These are phyloP conservation scores for Cosmopolites sordidus DNA, from an alignment of 2,888 invertebrate species.

Conservation along the genomic window DNA sequence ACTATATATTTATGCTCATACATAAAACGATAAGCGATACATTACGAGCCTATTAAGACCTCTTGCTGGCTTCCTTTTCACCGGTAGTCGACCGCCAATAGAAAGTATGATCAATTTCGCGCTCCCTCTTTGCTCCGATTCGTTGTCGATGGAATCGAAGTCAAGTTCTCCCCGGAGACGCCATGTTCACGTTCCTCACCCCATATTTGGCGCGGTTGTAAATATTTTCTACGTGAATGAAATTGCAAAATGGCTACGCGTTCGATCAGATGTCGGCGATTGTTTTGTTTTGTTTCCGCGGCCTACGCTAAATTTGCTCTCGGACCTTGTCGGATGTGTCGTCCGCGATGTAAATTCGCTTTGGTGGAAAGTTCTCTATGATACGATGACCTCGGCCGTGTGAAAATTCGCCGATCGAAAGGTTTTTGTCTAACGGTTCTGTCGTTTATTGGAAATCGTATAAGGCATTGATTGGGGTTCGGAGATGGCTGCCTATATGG, in stretches of 20 bases:
- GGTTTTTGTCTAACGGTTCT: no score
- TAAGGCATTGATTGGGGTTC: no score
- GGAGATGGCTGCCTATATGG: no score
- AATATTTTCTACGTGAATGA: conserved; percentile 25
- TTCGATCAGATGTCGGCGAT: conserved; percentile 17
- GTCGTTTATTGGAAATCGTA: no score
- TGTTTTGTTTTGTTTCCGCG: conserved; percentile 20
- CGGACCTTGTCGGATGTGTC: conserved; percentile 24
- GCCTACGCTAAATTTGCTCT: conserved; percentile 23
- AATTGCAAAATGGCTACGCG: conserved; percentile 11
- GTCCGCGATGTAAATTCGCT: conserved; percentile 20
- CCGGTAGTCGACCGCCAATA: background rate
- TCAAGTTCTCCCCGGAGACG: conserved; percentile 16
- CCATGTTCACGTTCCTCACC: conserved; percentile 15
- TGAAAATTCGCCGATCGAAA: conserved; percentile 7
- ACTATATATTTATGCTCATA: no score
- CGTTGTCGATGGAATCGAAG: conserved; percentile 6
- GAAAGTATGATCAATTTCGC: conserved; percentile 13
- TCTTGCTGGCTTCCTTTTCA: no score
- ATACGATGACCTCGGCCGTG: conserved; percentile 13
- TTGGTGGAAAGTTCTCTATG: conserved; percentile 13
- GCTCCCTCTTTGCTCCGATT: no score
- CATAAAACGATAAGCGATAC: no score
- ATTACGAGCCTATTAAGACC: no score
- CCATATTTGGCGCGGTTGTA: conserved; percentile 22